Evolutionary conservation across 2,113 vertebrate genomes (phyloP), one percentile per base, ranked within the genome.

Genomic region (Galbula dea): DNA sequence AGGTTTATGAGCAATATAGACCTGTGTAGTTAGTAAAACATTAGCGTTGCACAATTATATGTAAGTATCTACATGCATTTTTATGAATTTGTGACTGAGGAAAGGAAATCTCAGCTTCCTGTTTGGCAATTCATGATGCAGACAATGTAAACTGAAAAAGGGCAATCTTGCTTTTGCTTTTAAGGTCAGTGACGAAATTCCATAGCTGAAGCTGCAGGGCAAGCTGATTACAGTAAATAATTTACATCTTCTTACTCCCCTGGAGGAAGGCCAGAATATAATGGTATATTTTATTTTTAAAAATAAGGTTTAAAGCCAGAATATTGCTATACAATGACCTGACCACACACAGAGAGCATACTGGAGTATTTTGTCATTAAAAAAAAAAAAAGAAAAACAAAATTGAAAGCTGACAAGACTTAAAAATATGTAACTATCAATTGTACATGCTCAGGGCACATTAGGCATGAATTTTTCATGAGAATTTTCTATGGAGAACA

Each of bases 381-480:
- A 57, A 45, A 4, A 83, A 36, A 48, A 27, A 27, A 43, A 9
- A 23, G 15, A 76, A 52, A 68, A 81, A 55, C 86, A 27, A 93
- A 94, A 80, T 3, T n/a, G 57, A 91, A 93, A 87, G 62, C 55
- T 89, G 52, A 66, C 67, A 71, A 71, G 52, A 49, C 30, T 63
- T 69, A 63, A 85, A 90, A 84, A 93, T 24, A 11, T 74, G 58
- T 74, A 90, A 52, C 48, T 88, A 85, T 91, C 66, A 91, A 86
- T 49, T 67, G 36, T 76, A 82, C 59, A 66, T 45, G 75, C 52
- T 88, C 67, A 80, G 78, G 10, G 71, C 41, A 88, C 0, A 1
- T 79, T 52, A 69, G 30, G 26, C 18, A 93, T 90, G 52, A 91
- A 88, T 94, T 86, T 96, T 94, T 90, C 92, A 93, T 68, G 34